phyloP scores from a whole-genome alignment of 2,888 invertebrate species.

The Noctua pronuba region DNA sequence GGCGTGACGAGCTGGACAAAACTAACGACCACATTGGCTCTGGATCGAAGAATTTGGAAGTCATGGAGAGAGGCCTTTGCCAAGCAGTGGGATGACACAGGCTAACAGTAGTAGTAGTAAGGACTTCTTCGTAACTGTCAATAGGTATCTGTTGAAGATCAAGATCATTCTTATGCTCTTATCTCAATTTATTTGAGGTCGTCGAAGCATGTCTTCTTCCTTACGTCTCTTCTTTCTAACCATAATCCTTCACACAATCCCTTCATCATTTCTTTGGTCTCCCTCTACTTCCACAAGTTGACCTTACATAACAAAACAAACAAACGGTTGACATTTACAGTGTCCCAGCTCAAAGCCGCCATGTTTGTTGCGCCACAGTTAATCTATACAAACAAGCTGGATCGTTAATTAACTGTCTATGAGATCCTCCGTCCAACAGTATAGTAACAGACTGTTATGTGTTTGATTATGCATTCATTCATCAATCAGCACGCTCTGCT shows the following conservation, averaged over 20 bases:
- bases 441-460: conserved; percentile 44
- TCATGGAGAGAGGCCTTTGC: too few species aligned
- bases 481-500: conserved; percentile 52
- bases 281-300: background rate
- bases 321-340: conserved; percentile 1
- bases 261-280: background rate
- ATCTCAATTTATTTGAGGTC: background rate
- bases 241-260: background rate
- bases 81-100: too few species aligned
- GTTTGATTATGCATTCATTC: conserved; percentile 56
- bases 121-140: background rate
- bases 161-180: background rate
- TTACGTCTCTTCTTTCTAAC: background rate
- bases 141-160: background rate
- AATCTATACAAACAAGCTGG: conserved; percentile 6
- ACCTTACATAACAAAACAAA: background rate
- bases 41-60: too few species aligned
- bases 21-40: too few species aligned
- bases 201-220: background rate
- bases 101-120: too few species aligned
- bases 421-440: conserved; percentile 6
- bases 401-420: conserved; percentile 19
- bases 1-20: too few species aligned
- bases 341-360: conserved; percentile 1
- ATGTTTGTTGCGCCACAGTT: conserved; percentile 18